A percentile compares a stretch with the other conserved stretches of the same genome.
Conservation (phyloP, 2,888 invertebrate genomes). For the Choristoneura rosaceana region DNA sequence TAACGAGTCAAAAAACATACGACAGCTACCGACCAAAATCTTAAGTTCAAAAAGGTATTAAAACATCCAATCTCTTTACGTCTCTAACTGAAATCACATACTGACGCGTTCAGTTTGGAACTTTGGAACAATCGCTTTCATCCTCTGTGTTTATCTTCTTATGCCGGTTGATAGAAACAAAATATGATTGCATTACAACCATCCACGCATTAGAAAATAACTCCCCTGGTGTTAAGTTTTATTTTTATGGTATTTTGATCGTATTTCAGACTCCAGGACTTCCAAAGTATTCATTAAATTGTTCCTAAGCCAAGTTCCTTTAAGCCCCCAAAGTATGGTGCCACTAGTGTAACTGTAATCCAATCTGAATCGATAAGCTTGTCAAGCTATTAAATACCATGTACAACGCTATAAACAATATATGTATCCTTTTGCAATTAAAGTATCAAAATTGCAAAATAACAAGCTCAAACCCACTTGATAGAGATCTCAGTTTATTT, state of each 20-base stretch:
- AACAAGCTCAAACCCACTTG: conserved; percentile 3
- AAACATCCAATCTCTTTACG: too few species aligned
- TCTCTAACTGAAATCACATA: too few species aligned
- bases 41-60: too few species aligned
- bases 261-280: too few species aligned
- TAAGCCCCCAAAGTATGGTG: background rate
- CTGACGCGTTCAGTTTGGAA: too few species aligned
- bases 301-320: background rate
- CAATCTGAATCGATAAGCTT: background rate
- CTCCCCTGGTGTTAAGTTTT: too few species aligned
- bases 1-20: background rate
- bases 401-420: background rate
- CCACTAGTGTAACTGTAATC: background rate
- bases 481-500: conserved; percentile 45
- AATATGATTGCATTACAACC: too few species aligned
- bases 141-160: too few species aligned
- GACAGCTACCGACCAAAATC: background rate
- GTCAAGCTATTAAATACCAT: background rate
- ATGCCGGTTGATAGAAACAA: too few species aligned
- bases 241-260: too few species aligned
- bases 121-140: too few species aligned
- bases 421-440: background rate
- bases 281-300: background rate
- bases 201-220: too few species aligned
- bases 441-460: conserved; percentile 5